A percentile compares a stretch with the other conserved stretches of the same genome.
Conservation (phyloP, 2,888 invertebrate genomes). For the Netelia fuscicornis region DNA sequence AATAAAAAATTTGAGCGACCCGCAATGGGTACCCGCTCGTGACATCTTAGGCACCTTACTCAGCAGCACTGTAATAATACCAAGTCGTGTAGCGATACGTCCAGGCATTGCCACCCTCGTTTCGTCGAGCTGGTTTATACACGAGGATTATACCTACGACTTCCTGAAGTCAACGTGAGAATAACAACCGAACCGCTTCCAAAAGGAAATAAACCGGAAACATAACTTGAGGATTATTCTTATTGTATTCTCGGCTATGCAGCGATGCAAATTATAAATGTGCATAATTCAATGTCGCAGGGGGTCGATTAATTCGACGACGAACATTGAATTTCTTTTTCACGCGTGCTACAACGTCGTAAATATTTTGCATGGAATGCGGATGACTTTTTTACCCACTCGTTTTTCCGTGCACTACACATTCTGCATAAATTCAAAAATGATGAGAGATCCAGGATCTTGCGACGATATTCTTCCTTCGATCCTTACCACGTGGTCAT, state of each 20-base stretch:
- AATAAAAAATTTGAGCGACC: slow-evolving; percentile 33
- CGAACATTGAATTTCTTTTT: too few relatives aligned
- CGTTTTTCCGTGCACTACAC: too few relatives aligned
- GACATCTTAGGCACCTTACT: slow-evolving; percentile 28
- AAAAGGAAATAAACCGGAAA: slow-evolving; percentile 36
- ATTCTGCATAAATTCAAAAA: too few relatives aligned
- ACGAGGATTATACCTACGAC: slow-evolving; percentile 4
- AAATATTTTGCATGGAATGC: too few relatives aligned
- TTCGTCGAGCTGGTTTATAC: background rate
- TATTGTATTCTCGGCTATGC: background rate
- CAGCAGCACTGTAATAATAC: slow-evolving; percentile 32
- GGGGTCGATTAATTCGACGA: too few relatives aligned
- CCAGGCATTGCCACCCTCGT: slow-evolving; percentile 13
- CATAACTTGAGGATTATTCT: slow-evolving; percentile 56
- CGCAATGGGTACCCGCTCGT: background rate
- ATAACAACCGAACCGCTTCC: slow-evolving; percentile 41
- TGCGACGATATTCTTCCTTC: too few relatives aligned
- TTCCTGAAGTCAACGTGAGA: slow-evolving; percentile 1
- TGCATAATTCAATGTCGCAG: too few relatives aligned
- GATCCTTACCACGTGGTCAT: too few relatives aligned
- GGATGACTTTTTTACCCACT: too few relatives aligned
- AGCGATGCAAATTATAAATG: too few relatives aligned
- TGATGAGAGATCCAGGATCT: too few relatives aligned
- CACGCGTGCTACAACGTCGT: too few relatives aligned
- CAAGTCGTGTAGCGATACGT: slow-evolving; percentile 9